These are phyloP conservation scores for Asteroscopus sphinx DNA, from an alignment of 2,888 invertebrate genomes.

Conservation along the genomic window DNA sequence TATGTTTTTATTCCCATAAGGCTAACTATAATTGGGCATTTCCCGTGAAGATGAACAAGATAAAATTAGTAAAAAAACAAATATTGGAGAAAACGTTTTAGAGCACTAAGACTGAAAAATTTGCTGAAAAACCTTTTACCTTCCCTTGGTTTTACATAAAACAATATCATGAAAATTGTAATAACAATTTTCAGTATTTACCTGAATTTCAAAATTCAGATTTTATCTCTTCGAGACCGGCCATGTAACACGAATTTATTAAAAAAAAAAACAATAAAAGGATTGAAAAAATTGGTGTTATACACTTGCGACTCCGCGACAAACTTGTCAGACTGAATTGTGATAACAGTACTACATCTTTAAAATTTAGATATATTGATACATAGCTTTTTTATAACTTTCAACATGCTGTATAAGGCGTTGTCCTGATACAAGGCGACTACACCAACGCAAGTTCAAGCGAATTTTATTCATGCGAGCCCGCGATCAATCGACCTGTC, in stretches of 20 bases:
- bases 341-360: too few species aligned
- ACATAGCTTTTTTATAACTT: too few species aligned
- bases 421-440: too few species aligned
- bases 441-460: too few species aligned
- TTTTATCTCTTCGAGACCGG: slow-evolving; percentile 48
- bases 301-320: slow-evolving; percentile 45
- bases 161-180: slow-evolving; percentile 22
- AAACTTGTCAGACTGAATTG: neutral
- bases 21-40: slow-evolving; percentile 68
- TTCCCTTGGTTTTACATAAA: slow-evolving; percentile 61
- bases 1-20: neutral
- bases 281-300: slow-evolving; percentile 1
- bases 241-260: slow-evolving; percentile 60
- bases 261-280: slow-evolving; percentile 35
- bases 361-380: too few species aligned
- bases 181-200: slow-evolving; percentile 17
- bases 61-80: slow-evolving; percentile 56
- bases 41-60: slow-evolving; percentile 63
- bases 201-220: slow-evolving; percentile 42
- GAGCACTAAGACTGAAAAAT: slow-evolving; percentile 88
- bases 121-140: slow-evolving; percentile 77
- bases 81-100: slow-evolving; percentile 76
- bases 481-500: too few species aligned
- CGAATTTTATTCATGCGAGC: too few species aligned
- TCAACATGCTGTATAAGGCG: too few species aligned